These are phyloP conservation scores for Sorex araneus DNA, from an alignment of 2,113 vertebrate species.

Conservation along the genomic window DNA sequence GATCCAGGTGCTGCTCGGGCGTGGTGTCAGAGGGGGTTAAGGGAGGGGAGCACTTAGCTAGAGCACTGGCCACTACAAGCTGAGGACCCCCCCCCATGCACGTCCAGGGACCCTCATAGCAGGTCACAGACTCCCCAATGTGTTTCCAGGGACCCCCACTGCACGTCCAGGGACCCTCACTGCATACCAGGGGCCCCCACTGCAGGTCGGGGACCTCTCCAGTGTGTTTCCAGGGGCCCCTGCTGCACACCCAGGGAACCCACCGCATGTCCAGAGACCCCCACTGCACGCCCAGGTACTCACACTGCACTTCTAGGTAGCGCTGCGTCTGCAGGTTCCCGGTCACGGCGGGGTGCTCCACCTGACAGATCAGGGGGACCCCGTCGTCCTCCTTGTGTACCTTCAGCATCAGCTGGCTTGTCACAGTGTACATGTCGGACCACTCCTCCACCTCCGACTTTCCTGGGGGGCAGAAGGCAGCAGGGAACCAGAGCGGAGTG, in stretches of 20 bases:
- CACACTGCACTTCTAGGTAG: conserved; percentile 97
- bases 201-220: too few relatives aligned
- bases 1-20: background rate
- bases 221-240: too few relatives aligned
- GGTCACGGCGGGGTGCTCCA: conserved; percentile 98
- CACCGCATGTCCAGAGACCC: too few relatives aligned
- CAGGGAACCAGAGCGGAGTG: background rate
- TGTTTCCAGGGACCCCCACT: too few relatives aligned
- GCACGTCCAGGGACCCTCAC: too few relatives aligned
- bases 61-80: too few relatives aligned
- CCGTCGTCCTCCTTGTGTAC: conserved; percentile 97
- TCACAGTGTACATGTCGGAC: conserved; percentile 97
- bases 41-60: accelerated
- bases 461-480: conserved; percentile 82
- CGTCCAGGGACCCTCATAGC: too few relatives aligned
- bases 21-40: too few relatives aligned
- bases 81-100: too few relatives aligned
- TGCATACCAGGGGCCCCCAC: too few relatives aligned
- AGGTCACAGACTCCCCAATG: too few relatives aligned
- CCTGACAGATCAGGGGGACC: conserved; percentile 95
- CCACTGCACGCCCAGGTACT: conserved; percentile 86
- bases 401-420: conserved; percentile 94
- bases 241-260: too few relatives aligned
- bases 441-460: conserved; percentile 95
- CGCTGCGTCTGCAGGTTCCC: conserved; percentile 95